phyloP scores from a whole-genome alignment of 2,797 vertebrate species.

The Arnoldichthys spilopterus region DNA sequence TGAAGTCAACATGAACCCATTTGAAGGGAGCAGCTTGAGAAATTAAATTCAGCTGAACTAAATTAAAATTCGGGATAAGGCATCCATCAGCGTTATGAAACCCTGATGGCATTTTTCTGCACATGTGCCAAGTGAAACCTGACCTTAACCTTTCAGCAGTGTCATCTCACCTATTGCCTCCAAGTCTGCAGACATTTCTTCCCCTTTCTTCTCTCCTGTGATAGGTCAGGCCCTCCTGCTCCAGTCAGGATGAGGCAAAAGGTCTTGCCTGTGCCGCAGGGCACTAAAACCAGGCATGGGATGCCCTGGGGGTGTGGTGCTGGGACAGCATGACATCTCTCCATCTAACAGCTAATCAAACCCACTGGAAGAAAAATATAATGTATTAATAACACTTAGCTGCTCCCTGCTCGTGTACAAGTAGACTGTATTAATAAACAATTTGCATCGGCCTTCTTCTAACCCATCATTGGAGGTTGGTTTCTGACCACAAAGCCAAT shows the following conservation, averaged over 20 bases:
- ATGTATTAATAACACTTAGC: background rate
- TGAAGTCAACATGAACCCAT: background rate
- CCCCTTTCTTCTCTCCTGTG: background rate
- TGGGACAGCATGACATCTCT: background rate
- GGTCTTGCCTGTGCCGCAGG: slow-evolving; percentile 14
- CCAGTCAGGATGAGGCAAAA: background rate
- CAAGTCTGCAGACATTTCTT: background rate
- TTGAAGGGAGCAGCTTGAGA: background rate
- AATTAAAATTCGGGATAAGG: background rate
- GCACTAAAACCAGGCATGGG: background rate
- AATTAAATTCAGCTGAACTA: background rate
- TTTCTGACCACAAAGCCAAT: background rate
- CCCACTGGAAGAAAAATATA: background rate
- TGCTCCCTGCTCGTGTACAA: background rate
- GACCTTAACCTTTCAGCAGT: slow-evolving; percentile 18
- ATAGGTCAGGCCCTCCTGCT: background rate
- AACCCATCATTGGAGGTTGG: background rate
- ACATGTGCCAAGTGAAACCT: background rate
- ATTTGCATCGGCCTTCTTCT: background rate
- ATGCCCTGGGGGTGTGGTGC: background rate
- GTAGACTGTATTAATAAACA: too few species aligned
- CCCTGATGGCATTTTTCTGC: background rate
- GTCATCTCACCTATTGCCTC: slow-evolving; percentile 12
- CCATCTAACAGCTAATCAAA: background rate
- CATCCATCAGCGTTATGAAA: background rate